Evolutionary conservation across 2,113 vertebrate genomes (phyloP), one percentile per base, ranked within the genome.

Genomic region (Phasianus colchicus): DNA sequence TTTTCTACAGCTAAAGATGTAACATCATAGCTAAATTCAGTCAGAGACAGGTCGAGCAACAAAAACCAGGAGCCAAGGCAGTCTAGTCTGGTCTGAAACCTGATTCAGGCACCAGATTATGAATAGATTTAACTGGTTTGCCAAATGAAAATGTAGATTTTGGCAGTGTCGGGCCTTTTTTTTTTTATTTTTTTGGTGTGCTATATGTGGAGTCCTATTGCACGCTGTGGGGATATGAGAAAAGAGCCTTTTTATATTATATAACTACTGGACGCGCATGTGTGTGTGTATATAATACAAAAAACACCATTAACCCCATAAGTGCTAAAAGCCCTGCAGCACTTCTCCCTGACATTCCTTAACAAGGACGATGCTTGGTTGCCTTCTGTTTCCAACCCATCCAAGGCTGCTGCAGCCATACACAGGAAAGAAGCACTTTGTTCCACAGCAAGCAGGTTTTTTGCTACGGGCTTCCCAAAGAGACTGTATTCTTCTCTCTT

Each of bases 121-220:
- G 98, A 98, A 98, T 98, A 97, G 97, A 97, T 98, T 96, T 95
- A 97, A 98, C 98, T 97, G 93, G 98, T 98, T 97, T 96, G 98
- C 98, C 98, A 99, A 98, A 98, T 73, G 97, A 98, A 98, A 99
- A 98, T 99, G 98, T 99, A 98, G 98, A 97, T 98, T 98, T 99
- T 99, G 99, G 98, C 99, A 97, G 93, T 34, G 88, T 74, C 80
- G 95, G 96, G 95, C 69, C 92, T 97, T 96, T 96, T 97, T 97
- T 95, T 50, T 54, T 17, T 96, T 55, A 74, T 91, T 88, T 97
- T 97, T 94, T 52, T 85, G 43, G 72, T 87, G 93, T 95, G 94
- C 98, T 98, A 97, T 97, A 97, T 97, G 97, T 97, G 97, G 93
- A 97, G 98, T 98, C 98, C 97, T 95, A 55, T 98, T 90, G 95